Evolutionary conservation across 1,140 invertebrate species (phyloP).

Genomic region (Lerema accius): DNA sequence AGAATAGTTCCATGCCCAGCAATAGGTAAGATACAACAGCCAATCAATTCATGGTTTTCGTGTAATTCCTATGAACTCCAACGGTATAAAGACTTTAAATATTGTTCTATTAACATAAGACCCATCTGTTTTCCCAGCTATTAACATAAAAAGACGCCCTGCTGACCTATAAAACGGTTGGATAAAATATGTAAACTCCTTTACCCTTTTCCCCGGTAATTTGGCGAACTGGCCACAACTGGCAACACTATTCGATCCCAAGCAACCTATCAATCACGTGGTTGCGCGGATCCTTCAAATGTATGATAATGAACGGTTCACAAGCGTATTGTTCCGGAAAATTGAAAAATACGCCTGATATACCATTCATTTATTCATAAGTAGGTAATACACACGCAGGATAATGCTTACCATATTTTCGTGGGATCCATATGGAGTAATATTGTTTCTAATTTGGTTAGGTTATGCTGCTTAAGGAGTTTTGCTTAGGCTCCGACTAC

Average conservation of each 20-base stretch:
- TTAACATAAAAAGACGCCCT: constrained; percentile 13
- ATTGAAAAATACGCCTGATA: constrained; percentile 54
- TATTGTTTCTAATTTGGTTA: constrained; percentile 24
- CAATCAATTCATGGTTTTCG: too few species aligned
- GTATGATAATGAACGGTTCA: constrained; percentile 47
- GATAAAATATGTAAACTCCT: background rate
- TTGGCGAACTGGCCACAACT: background rate
- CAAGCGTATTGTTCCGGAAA: constrained; percentile 58
- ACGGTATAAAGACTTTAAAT: too few species aligned
- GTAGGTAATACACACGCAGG: constrained; percentile 23
- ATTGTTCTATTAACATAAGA: too few species aligned
- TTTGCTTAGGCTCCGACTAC: too few species aligned
- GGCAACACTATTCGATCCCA: constrained; percentile 1
- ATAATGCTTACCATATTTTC: constrained; percentile 40
- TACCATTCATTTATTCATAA: constrained; percentile 59
- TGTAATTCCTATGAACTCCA: too few species aligned
- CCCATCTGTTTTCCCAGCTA: background rate
- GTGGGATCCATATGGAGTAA: constrained; percentile 18
- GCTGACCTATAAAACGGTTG: background rate
- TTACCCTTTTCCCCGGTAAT: background rate
- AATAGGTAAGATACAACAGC: too few species aligned
- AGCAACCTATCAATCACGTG: constrained; percentile 33
- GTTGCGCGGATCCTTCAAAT: constrained; percentile 15
- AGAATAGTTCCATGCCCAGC: too few species aligned
- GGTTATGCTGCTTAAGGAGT: too few species aligned